Evolutionary conservation across 2,113 vertebrate genomes (phyloP), one percentile per base, ranked within the genome.

Genomic region (Tylochromis polylepis): DNA sequence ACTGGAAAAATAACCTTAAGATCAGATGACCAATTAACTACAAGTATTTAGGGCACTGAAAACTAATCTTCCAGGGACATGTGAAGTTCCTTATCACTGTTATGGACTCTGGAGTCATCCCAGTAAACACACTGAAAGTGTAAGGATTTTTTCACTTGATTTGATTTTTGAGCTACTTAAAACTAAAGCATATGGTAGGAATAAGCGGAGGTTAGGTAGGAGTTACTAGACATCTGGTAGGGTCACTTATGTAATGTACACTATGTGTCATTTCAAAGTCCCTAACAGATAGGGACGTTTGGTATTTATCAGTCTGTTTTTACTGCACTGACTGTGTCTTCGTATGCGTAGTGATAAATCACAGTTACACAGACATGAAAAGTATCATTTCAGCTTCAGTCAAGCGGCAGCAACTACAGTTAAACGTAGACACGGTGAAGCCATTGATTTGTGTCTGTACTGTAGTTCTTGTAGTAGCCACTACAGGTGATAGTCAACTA

Each of bases 401-500:
- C 31, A 79, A 36, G 29, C 11, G 2, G 29, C 49, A 34, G 29
- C 3, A 78, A 36, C 49, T n/a, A 55, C 24, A 78, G 31, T 31
- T 78, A 78, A 46, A 72, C 18, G 6, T 18, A 51, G 49, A 51
- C 16, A 16, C 3, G 16, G 11, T 18, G 16, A 18, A 16, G 38
- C 0, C 67, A 46, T 46, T 8, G 0, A 27, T 72, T 46, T 27
- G 15, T 43, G 38, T 46, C 67, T 46, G 67, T 46, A 27, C 67
- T 46, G 14, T 3, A 46, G n/a, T 43, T 75, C 67, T 75, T 49
- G 24, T 46, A 75, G 2, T 49, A 29, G 43, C 41, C 9, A 16
- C 38, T 27, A 18, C n/a, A 27, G 0, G 65, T 11, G 43, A 24
- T 49, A 29, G 0, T 31, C 0, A 75, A 31, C 43, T 51, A 46